A percentile compares a stretch with the other conserved stretches of the same genome.
Conservation (phyloP, 2,113 vertebrate genomes). For the Archocentrus centrarchus region DNA sequence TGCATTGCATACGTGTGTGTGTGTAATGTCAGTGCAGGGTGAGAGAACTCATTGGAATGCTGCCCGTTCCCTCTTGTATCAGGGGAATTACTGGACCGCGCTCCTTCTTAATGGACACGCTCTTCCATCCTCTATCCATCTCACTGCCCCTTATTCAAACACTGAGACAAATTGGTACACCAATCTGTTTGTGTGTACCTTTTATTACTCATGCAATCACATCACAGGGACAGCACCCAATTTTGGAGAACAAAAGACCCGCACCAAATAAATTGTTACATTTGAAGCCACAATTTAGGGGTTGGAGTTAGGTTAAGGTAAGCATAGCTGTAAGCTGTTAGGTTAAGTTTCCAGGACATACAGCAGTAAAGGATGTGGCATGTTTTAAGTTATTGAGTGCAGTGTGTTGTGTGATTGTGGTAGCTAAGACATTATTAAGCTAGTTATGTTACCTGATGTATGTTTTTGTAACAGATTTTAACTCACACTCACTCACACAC, state of each 20-base stretch:
- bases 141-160: conserved; percentile 4
- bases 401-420: too few species aligned
- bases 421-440: too few species aligned
- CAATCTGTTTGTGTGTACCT: not conserved
- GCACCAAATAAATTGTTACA: not conserved
- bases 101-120: conserved; percentile 2
- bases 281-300: not conserved
- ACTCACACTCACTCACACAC: not conserved
- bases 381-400: too few species aligned
- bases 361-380: too few species aligned
- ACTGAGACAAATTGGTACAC: not conserved
- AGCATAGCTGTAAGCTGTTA: not conserved
- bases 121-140: not conserved
- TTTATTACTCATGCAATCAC: not conserved
- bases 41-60: conserved; percentile 35
- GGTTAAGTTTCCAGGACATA: not conserved
- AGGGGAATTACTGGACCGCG: not conserved
- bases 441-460: too few species aligned
- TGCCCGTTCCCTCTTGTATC: not conserved
- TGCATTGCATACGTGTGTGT: not conserved
- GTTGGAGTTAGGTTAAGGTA: not conserved
- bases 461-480: not conserved
- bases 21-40: not conserved
- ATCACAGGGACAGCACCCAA: not conserved
- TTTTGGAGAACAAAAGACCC: rapidly evolving